Evolutionary conservation across 1,140 invertebrate genomes (phyloP).

Genomic region (Drosophila baimaii): DNA sequence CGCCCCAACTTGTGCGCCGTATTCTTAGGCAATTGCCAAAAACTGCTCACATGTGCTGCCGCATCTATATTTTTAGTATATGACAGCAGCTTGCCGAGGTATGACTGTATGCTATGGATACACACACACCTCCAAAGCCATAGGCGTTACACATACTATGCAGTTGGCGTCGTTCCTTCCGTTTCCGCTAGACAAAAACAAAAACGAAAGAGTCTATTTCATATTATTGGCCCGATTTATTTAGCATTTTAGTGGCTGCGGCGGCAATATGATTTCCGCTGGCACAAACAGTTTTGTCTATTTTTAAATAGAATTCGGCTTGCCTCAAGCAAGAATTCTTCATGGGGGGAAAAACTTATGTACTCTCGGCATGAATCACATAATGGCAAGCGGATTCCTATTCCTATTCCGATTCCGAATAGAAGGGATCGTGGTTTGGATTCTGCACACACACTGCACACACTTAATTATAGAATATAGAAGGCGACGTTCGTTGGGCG

Average conservation of each 20-base stretch:
- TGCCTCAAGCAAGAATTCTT: slow-evolving; percentile 45
- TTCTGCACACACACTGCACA: slow-evolving; percentile 26
- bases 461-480: slow-evolving; percentile 17
- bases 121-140: slow-evolving; percentile 10
- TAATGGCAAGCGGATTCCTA: slow-evolving; percentile 43
- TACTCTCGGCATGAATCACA: slow-evolving; percentile 54
- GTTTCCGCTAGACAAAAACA: slow-evolving; percentile 59
- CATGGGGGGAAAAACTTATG: slow-evolving; percentile 43
- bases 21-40: slow-evolving; percentile 53
- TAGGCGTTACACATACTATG: slow-evolving; percentile 26
- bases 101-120: slow-evolving; percentile 40
- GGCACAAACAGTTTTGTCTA: slow-evolving; percentile 56
- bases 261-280: slow-evolving; percentile 72
- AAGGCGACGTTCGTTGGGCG: slow-evolving; percentile 23
- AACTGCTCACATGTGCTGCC: slow-evolving; percentile 60
- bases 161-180: slow-evolving; percentile 59
- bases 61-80: slow-evolving; percentile 34
- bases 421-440: slow-evolving; percentile 25
- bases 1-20: slow-evolving; percentile 37
- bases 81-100: slow-evolving; percentile 26
- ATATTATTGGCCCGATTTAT: slow-evolving; percentile 50
- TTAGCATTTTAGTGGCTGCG: slow-evolving; percentile 51
- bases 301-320: slow-evolving; percentile 75
- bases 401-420: slow-evolving; percentile 23
- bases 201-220: slow-evolving; percentile 35